Percentiles rank a stretch among this genome's conserved stretches.
These are phyloP conservation scores for Schizopygopsis pylzovi DNA, from an alignment of 2,797 vertebrate species.

Conservation along the genomic window DNA sequence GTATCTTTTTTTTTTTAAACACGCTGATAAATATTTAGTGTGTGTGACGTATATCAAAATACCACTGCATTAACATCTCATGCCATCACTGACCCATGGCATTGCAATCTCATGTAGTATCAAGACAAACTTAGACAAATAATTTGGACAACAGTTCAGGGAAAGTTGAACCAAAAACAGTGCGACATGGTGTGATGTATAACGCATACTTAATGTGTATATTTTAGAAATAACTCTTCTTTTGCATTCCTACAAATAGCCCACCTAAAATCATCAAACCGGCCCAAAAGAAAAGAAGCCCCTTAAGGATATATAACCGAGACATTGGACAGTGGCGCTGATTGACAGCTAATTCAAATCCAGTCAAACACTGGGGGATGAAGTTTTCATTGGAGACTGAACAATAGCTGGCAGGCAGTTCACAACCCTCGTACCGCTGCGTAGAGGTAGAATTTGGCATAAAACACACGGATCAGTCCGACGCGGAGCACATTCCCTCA, in stretches of 20 bases:
- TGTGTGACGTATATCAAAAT: not conserved
- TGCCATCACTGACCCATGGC: not conserved
- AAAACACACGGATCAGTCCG: not conserved
- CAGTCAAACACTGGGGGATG: slow-evolving; percentile 45
- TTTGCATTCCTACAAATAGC: slow-evolving; percentile 12
- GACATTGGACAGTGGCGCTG: not conserved
- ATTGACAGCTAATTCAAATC: slow-evolving; percentile 43
- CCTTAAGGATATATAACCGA: not conserved
- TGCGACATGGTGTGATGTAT: not conserved
- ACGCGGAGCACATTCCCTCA: slow-evolving; percentile 2
- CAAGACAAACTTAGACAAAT: not conserved
- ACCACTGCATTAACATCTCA: not conserved
- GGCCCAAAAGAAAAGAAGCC: not conserved
- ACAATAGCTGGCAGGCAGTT: slow-evolving; percentile 47
- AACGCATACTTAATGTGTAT: not conserved
- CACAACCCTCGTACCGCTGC: not conserved
- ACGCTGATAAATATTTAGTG: not conserved
- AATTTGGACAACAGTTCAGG: not conserved
- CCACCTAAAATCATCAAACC: not conserved
- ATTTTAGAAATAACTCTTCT: not conserved
- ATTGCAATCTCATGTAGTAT: not conserved
- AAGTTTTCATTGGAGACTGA: slow-evolving; percentile 41
- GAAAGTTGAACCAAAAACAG: slow-evolving; percentile 26
- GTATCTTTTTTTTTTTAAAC: not conserved
- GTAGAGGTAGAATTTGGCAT: slow-evolving; percentile 22